A percentile compares a stretch with the other conserved stretches of the same genome.
Conservation (phyloP, 2,113 vertebrate genomes). For the Oxyura jamaicensis region DNA sequence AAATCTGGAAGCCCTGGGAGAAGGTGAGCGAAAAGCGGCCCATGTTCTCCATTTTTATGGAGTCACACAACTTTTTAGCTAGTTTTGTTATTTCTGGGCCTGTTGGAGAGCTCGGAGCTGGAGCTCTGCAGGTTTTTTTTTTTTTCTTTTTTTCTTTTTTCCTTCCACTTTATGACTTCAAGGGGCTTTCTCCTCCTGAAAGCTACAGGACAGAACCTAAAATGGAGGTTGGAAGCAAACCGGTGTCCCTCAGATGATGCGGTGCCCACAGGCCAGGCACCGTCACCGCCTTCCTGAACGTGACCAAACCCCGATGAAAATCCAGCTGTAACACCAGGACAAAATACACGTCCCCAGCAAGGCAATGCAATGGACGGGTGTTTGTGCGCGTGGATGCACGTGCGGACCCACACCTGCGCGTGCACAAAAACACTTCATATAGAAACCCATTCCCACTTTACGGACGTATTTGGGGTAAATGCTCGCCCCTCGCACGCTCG, state of each 20-base stretch:
- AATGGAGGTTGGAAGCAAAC: not conserved
- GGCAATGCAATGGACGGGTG: accelerated
- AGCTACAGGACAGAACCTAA: not conserved
- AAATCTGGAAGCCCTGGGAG: not conserved
- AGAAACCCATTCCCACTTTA: accelerated
- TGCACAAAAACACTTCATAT: accelerated
- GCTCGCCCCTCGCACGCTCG: accelerated
- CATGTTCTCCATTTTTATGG: not conserved
- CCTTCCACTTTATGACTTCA: not conserved
- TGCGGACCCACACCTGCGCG: accelerated
- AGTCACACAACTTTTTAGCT: not conserved
- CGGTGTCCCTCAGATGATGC: accelerated
- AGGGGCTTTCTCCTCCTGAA: not conserved
- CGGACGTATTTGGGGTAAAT: accelerated
- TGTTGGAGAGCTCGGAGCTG: not conserved
- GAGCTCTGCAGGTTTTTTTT: not conserved
- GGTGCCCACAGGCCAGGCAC: not conserved
- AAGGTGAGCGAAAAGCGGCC: not conserved
- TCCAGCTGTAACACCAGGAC: accelerated
- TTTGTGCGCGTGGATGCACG: accelerated
- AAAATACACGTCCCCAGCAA: accelerated
- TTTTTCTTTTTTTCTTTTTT: not conserved
- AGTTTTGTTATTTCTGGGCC: not conserved
- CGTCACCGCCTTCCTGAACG: accelerated
- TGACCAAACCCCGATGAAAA: not conserved